Evolutionary conservation across 2,888 invertebrate species (phyloP).

Genomic region (Eumerus sabulonum): DNA sequence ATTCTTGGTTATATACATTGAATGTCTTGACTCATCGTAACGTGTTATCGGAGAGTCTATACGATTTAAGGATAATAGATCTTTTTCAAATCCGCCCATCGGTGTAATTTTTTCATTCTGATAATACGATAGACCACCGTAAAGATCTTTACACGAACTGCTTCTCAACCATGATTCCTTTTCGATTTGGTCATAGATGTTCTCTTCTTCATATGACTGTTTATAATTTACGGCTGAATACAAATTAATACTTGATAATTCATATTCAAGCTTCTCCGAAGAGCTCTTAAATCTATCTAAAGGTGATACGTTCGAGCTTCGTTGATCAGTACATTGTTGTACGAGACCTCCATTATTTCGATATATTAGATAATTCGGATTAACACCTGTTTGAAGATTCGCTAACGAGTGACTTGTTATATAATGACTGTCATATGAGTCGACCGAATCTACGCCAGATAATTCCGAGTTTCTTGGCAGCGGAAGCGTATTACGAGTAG

Average conservation of each 20-base stretch:
- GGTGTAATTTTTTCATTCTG: constrained; percentile 80
- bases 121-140: constrained; percentile 84
- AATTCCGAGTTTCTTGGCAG: constrained; percentile 77
- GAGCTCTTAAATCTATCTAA: constrained; percentile 74
- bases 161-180: constrained; percentile 86
- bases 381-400: constrained; percentile 68
- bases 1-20: constrained; percentile 82
- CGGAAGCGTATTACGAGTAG: constrained; percentile 74
- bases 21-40: constrained; percentile 85
- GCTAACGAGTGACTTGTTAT: constrained; percentile 76
- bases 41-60: constrained; percentile 86
- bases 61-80: constrained; percentile 79
- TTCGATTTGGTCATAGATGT: constrained; percentile 77
- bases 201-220: constrained; percentile 74
- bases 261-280: constrained; percentile 81
- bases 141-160: constrained; percentile 90
- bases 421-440: constrained; percentile 79
- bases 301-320: constrained; percentile 71
- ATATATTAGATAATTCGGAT: constrained; percentile 73
- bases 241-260: constrained; percentile 81
- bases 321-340: constrained; percentile 69
- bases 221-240: constrained; percentile 79
- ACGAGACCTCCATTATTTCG: constrained; percentile 77
- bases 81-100: constrained; percentile 79
- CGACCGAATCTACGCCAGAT: constrained; percentile 78